phyloP scores from a whole-genome alignment of 1,140 invertebrate species.

The Hyles vespertilio region DNA sequence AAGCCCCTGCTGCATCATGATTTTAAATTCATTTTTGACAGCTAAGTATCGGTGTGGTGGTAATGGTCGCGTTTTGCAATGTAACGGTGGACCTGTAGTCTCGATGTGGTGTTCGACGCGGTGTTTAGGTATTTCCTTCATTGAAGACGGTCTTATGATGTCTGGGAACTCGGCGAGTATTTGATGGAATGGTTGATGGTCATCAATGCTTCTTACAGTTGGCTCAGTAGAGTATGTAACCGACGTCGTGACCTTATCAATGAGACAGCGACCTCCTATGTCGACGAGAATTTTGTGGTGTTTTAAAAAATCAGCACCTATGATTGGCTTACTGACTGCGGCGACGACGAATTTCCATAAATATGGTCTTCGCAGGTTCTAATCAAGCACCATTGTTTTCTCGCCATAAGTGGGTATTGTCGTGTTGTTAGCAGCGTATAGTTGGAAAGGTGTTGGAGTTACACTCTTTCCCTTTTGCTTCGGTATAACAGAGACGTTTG shows the following conservation, averaged over 20 bases:
- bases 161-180: conserved; percentile 28
- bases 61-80: conserved; percentile 23
- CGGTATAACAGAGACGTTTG: conserved; percentile 3
- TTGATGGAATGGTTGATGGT: conserved; percentile 25
- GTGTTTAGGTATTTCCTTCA: conserved; percentile 21
- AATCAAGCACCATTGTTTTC: conserved; percentile 4
- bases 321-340: conserved; percentile 8
- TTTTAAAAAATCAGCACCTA: conserved; percentile 8
- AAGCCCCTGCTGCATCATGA: conserved; percentile 24
- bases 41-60: conserved; percentile 23
- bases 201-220: conserved; percentile 21
- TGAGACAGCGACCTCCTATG: background rate
- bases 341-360: conserved; percentile 5
- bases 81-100: conserved; percentile 20
- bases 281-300: conserved; percentile 6
- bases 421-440: conserved; percentile 8
- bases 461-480: background rate
- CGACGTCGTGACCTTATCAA: background rate
- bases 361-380: conserved; percentile 1
- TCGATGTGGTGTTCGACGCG: conserved; percentile 24
- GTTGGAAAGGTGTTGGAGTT: background rate
- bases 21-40: conserved; percentile 23
- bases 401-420: conserved; percentile 7
- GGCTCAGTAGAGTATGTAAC: conserved; percentile 3
- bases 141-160: conserved; percentile 20